Conservation (phyloP, 1,140 invertebrate genomes). For the Drosophila willistoni region DNA sequence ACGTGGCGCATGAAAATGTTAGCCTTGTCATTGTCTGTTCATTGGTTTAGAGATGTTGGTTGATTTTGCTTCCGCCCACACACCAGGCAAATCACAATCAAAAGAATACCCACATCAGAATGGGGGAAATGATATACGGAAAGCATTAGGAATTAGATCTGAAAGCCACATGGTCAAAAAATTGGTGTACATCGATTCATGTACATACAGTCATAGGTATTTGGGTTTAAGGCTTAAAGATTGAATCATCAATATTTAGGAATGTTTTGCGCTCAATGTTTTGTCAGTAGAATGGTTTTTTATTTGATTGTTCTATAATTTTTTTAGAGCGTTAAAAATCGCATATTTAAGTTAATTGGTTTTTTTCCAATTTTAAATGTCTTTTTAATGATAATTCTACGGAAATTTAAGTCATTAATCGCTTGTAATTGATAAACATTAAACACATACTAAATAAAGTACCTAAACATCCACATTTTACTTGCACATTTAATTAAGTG, state of each 20-base stretch:
- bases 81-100: conserved; percentile 8
- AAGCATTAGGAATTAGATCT: background rate
- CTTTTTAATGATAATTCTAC: background rate
- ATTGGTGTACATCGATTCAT: background rate
- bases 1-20: conserved; percentile 51
- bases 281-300: no score
- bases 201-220: background rate
- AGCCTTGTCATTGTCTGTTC: conserved; percentile 38
- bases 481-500: background rate
- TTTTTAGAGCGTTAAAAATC: no score
- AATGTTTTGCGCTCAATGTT: no score
- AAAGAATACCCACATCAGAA: background rate
- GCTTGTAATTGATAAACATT: conserved; percentile 8
- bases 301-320: background rate
- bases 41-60: conserved; percentile 20
- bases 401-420: background rate
- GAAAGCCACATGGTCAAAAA: background rate
- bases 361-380: background rate
- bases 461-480: background rate
- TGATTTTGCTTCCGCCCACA: background rate
- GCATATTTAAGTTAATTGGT: no score
- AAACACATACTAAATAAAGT: background rate
- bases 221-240: no score
- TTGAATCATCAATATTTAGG: no score
- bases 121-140: background rate